Base-by-base conservation (phyloP, 2,113 vertebrate genomes). In the Dromaius novaehollandiae region DNA sequence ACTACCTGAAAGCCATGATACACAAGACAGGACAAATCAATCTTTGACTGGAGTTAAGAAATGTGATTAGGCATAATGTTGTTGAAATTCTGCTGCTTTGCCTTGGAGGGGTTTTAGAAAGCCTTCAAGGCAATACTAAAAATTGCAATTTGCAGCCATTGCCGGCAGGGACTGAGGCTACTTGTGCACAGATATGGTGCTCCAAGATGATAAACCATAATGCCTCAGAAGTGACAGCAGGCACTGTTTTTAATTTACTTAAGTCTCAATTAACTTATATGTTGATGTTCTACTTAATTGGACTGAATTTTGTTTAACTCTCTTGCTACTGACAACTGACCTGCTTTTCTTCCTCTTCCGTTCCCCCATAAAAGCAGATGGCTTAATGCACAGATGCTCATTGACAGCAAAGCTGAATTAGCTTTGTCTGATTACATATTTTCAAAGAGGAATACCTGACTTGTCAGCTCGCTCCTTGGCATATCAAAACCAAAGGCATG, bases 351-450 rank as follows among this genome's bases (percentile, higher is more conserved):
- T 30, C 16, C 21, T 79, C 22, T 90, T 7, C 18, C 0, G 0
- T 48, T 93, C 9, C 21, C n/a, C 19, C 9, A 10, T 88, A 56
- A 75, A 91, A 95, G 50, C 93, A 96, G 83, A 96, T 90, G 93
- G 74, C 30, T 96, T 69, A 79, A 48, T 88, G 44, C 71, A 90
- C 63, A 82, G 80, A 87, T 86, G 84, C 82, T 94, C 28, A 34
- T 4, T 40, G 60, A 44, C 63, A 86, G 78, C 44, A 92, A 94
- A 92, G 70, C 71, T 87, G 61, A 95, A 96, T 92, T 92, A 95
- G 40, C 50, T 95, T 85, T 94, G 28, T 77, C 81, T 55, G 64
- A 88, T 89, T 89, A 82, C 93, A 89, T 89, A 74, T 94, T 96
- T 95, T 86, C 64, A 68, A 70, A 70, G 81, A 83, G 80, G 26